A percentile compares a stretch with the other conserved stretches of the same genome.
These are phyloP conservation scores for Monoplex corrugatus DNA, from an alignment of 2,888 invertebrate genomes.

Conservation along the genomic window DNA sequence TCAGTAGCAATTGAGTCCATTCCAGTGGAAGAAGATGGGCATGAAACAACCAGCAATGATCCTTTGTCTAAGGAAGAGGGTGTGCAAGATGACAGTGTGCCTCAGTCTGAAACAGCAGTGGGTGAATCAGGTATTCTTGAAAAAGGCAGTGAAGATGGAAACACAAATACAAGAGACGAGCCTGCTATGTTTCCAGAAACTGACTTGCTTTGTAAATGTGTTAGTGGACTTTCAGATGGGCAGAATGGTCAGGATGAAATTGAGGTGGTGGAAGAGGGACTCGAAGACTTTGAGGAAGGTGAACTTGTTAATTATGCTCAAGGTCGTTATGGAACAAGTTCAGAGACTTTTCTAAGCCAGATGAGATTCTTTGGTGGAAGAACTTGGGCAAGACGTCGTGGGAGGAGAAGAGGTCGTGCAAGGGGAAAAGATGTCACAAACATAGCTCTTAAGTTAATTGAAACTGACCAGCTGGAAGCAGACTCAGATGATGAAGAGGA, in stretches of 20 bases:
- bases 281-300: not conserved
- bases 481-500: not conserved
- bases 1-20: not conserved
- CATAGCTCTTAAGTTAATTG: constrained; percentile 28
- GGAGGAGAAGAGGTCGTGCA: not conserved
- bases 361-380: constrained; percentile 36
- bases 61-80: not conserved
- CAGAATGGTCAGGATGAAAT: constrained; percentile 15
- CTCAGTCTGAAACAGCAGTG: not conserved
- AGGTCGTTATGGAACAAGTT: constrained; percentile 8
- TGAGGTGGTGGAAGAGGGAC: constrained; percentile 2
- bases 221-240: not conserved
- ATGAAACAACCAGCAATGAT: too few species aligned
- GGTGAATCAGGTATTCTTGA: not conserved
- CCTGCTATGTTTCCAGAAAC: not conserved
- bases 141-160: not conserved
- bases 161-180: not conserved
- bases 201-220: not conserved
- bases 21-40: not conserved
- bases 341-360: constrained; percentile 39
- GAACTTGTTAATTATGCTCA: constrained; percentile 16
- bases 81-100: not conserved
- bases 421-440: constrained; percentile 17
- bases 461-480: not conserved
- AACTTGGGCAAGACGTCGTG: constrained; percentile 31